phyloP scores from a whole-genome alignment of 2,888 invertebrate species.

The Oxyscelio sp. region DNA sequence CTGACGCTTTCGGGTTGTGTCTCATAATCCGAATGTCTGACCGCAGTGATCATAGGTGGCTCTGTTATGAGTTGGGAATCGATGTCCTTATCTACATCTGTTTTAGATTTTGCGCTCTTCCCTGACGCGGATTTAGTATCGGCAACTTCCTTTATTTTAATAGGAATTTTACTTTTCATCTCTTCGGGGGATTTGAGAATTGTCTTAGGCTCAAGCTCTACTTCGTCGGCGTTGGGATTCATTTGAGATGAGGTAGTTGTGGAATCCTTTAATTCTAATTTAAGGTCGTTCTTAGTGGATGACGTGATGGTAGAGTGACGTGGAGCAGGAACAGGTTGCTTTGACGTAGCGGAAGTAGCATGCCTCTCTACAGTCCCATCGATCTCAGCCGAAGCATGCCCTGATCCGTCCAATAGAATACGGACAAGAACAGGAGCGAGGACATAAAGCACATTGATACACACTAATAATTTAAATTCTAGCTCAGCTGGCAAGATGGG shows the following conservation, averaged over 20 bases:
- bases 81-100: constrained; percentile 3
- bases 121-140: constrained; percentile 33
- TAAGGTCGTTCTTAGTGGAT: constrained; percentile 84
- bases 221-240: constrained; percentile 78
- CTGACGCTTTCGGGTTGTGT: not conserved
- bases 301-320: constrained; percentile 84
- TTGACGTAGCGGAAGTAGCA: constrained; percentile 87
- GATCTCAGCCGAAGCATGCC: constrained; percentile 88
- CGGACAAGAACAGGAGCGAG: constrained; percentile 88
- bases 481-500: constrained; percentile 84
- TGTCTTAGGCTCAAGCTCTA: constrained; percentile 70
- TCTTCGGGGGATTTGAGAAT: constrained; percentile 65
- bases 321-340: constrained; percentile 87
- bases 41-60: constrained; percentile 68
- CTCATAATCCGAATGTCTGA: not conserved
- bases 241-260: constrained; percentile 66
- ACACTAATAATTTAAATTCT: constrained; percentile 87
- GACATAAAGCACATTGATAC: constrained; percentile 89
- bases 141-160: constrained; percentile 85
- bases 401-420: constrained; percentile 88
- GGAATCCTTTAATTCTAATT: constrained; percentile 83
- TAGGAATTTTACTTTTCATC: constrained; percentile 89
- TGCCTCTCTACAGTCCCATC: constrained; percentile 88
- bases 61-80: constrained; percentile 50
- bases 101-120: constrained; percentile 52